Base-by-base conservation (phyloP, 2,888 invertebrate species). In the Eretmocerus hayati region DNA sequence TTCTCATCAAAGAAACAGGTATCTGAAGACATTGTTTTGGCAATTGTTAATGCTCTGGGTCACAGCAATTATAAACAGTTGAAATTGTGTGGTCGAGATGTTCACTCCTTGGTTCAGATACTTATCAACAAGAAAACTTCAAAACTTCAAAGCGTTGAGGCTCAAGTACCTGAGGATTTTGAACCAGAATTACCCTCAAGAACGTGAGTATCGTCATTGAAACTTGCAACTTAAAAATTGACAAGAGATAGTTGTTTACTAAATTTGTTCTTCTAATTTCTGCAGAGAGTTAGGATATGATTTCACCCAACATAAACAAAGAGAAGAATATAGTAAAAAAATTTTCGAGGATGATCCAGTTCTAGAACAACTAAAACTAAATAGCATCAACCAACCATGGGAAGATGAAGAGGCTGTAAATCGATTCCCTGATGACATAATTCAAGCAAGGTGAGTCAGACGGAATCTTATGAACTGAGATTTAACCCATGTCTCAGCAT, bases 261-360 rank as follows among this genome's bases (percentile, higher is more conserved):
- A 22, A 9, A 46, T 44, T 32, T 40, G 50, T n/a, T 9, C 36
- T 36, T 47, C 13, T 8, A n/a, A 20, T 36, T 26, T n/a, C 57
- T 58, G n/a, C 33, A 65, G 65, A 42, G 41, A 43, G n/a, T 55
- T 57, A 4, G 69, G 69, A 8, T 57, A 62, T 39, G 60, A 69
- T 53, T 69, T 62, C 46, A 62, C 63, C 9, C 63, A 65, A 33
- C 51, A 54, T 23, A 58, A 59, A 19, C 59, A 64, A 18, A 56
- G 67, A 15, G 56, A 50, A 50, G 55, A 59, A 43, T 62, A 62
- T 45, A 55, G 56, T 5, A 48, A 63, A 20, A 53, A 57, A 42
- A 62, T 61, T 57, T 66, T 65, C 36, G 39, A 59, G 6, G 49
- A 61, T 33, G 55, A 64, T 35, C 63, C 66, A 9, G 59, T 41